A percentile compares a stretch with the other conserved stretches of the same genome.
These are phyloP conservation scores for Polylopha cassiicola DNA, from an alignment of 2,888 invertebrate genomes.

Conservation along the genomic window DNA sequence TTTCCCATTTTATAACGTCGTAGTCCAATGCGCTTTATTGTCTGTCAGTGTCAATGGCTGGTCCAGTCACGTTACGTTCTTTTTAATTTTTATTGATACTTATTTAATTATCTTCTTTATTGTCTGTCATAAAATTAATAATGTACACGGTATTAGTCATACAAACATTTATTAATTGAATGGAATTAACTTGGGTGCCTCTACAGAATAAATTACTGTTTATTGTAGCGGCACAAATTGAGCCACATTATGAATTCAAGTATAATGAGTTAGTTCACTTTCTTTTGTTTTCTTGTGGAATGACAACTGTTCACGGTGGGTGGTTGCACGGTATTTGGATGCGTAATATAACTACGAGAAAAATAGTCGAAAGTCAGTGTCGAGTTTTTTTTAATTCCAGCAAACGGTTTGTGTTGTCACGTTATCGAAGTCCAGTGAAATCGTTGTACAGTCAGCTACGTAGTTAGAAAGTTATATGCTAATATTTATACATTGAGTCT, in stretches of 20 bases:
- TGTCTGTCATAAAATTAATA: conserved; percentile 9
- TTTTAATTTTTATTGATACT: conserved; percentile 8
- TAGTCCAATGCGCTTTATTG: no score
- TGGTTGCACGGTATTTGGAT: conserved; percentile 4
- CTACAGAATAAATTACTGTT: conserved; percentile 10
- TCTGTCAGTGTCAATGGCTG: no score
- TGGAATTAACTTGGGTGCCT: conserved; percentile 8
- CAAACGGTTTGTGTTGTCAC: conserved; percentile 22
- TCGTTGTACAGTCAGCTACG: conserved; percentile 2
- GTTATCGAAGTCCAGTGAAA: conserved; percentile 19
- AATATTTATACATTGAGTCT: no score
- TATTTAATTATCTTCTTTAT: conserved; percentile 6
- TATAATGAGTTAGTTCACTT: conserved; percentile 18
- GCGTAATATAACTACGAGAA: conserved; percentile 6
- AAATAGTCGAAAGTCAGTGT: conserved; percentile 16
- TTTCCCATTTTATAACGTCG: no score
- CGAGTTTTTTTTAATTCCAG: conserved; percentile 22
- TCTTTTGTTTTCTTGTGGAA: conserved; percentile 18
- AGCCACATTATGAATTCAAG: conserved; percentile 5
- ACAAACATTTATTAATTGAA: conserved; percentile 3
- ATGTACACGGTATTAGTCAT: conserved; percentile 8
- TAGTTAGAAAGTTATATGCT: no score
- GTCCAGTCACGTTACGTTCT: no score
- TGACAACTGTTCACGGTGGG: conserved; percentile 18
- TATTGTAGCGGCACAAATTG: conserved; percentile 12